Evolutionary conservation across 2,113 vertebrate genomes (phyloP).

Genomic region (Mirza zaza): DNA sequence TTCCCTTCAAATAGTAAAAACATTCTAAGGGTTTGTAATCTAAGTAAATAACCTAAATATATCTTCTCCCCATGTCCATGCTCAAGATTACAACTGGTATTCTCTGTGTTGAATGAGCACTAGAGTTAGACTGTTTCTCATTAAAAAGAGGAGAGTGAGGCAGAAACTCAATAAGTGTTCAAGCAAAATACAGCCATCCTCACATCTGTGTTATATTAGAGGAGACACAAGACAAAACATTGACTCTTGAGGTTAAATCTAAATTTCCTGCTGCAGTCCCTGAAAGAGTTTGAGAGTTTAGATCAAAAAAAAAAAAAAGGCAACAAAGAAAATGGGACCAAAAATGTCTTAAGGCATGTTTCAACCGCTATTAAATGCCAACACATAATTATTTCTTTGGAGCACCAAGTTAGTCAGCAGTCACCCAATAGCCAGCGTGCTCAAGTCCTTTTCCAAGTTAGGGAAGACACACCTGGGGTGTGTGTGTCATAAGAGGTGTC

Average conservation of each 20-base stretch:
- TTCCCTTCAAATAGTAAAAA: conserved; percentile 46
- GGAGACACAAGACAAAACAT: conserved; percentile 88
- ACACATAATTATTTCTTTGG: conserved; percentile 81
- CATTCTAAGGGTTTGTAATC: conserved; percentile 65
- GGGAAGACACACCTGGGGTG: conserved; percentile 38
- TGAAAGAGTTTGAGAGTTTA: conserved; percentile 82
- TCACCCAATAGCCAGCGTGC: conserved; percentile 71
- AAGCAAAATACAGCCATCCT: conserved; percentile 82
- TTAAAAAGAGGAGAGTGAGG: conserved; percentile 79
- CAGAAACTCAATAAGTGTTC: conserved; percentile 82
- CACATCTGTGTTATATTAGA: conserved; percentile 88
- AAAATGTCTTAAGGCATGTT: conserved; percentile 79
- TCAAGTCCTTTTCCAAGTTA: conserved; percentile 23
- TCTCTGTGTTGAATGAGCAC: conserved; percentile 77
- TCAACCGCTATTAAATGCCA: conserved; percentile 77
- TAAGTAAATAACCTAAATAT: conserved; percentile 75
- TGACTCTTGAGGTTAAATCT: conserved; percentile 87
- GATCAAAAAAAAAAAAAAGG: conserved; percentile 80
- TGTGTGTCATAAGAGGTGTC: background rate
- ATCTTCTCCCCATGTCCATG: conserved; percentile 69
- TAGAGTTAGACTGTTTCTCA: conserved; percentile 81
- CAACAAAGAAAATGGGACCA: conserved; percentile 74
- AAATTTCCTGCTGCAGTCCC: conserved; percentile 87
- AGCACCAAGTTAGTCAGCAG: conserved; percentile 75
- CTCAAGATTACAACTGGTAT: conserved; percentile 72